Base-by-base conservation (phyloP, 2,113 vertebrate species). In the Oostethus manadensis region DNA sequence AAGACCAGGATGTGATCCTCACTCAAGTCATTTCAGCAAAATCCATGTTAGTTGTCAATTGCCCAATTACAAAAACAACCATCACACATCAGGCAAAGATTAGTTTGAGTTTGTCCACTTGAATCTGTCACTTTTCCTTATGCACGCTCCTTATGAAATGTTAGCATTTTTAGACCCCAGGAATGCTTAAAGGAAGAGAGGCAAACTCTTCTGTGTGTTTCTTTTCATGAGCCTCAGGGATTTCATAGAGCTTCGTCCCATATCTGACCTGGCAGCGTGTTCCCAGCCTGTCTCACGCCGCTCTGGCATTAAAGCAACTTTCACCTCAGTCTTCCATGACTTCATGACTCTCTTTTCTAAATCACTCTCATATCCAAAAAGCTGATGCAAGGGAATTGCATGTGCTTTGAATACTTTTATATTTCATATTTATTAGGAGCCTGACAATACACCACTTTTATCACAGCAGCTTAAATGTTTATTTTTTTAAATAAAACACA, bases 251-350 rank as follows among this genome's bases (percentile, higher is more conserved):
- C 67, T 65, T 45, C 42, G 63, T 68, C 67, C 66, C 58, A 54
- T 70, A 82, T 83, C 60, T 77, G 75, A 82, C 76, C 76, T 83
- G 84, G 80, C 82, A 84, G 82, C 62, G 48, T 75, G 74, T 51
- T 58, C 29, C 54, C 64, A 65, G 67, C 53, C 72, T 77, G 73
- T 76, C 82, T 70, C 65, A 75, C 60, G 64, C 59, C 45, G 69
- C 66, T 55, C 10, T 29, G 58, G 63, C 69, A 79, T 80, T 60
- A 44, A 71, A 68, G 56, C 65, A 74, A 77, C 68, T 70, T 71
- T 53, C 55, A n/a, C 58, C 58, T 60, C 64, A 50, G 50, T 65
- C 56, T 58, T 76, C 44, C 16, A 2, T 57, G 57, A 58, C 51
- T 45, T 73, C 58, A 29, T 50, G 60, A 74, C 62, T 70, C 67